phyloP scores from a whole-genome alignment of 2,888 invertebrate species.

The Xanthia togata region DNA sequence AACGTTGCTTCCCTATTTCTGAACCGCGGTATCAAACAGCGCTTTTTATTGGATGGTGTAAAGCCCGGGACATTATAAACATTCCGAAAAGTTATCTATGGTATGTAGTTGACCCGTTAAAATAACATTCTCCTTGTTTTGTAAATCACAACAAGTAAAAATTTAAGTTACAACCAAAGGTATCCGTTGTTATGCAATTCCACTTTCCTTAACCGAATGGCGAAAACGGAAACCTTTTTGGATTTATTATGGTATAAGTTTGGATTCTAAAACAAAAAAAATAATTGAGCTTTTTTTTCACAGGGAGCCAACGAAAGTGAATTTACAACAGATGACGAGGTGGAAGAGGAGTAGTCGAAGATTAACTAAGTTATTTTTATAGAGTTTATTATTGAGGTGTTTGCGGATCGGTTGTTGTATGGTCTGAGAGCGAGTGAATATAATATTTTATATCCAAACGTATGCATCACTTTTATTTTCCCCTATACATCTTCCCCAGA shows the following conservation, averaged over 20 bases:
- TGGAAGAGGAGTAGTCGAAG: conserved; percentile 89
- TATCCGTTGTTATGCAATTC: not conserved
- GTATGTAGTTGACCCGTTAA: not conserved
- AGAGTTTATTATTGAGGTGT: conserved; percentile 86
- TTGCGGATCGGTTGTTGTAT: conserved; percentile 80
- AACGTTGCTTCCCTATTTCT: conserved; percentile 10
- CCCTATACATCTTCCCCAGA: conserved; percentile 5
- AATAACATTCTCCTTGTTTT: not conserved
- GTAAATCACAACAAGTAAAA: conserved; percentile 12
- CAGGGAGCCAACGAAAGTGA: conserved; percentile 92
- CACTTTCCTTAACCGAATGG: not conserved
- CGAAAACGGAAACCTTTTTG: not conserved
- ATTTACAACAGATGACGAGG: conserved; percentile 92
- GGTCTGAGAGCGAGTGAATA: conserved; percentile 85
- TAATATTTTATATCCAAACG: conserved; percentile 86
- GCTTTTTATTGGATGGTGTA: not conserved
- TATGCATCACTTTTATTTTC: conserved; percentile 63
- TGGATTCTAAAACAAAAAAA: not conserved
- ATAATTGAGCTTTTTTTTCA: conserved; percentile 55
- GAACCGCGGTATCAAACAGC: not conserved
- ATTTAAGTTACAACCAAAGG: not conserved
- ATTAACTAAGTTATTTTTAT: conserved; percentile 88
- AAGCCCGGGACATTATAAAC: not conserved
- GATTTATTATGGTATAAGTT: not conserved
- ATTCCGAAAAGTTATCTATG: not conserved